Conservation (phyloP, 2,888 invertebrate genomes). For the Melipona bicolor region DNA sequence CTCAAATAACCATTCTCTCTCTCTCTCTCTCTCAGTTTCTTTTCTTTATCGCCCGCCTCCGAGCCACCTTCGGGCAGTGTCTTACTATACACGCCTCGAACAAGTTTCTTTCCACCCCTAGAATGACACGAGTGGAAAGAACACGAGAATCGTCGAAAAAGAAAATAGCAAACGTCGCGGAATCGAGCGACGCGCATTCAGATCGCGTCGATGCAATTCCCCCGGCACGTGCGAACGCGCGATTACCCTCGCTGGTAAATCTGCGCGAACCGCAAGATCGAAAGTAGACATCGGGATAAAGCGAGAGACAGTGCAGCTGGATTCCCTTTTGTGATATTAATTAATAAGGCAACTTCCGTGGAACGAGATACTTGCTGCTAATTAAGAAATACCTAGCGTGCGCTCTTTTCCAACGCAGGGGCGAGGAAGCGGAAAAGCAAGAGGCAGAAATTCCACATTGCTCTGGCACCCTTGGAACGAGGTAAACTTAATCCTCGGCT, state of each 20-base stretch:
- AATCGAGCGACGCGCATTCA: conserved; percentile 1
- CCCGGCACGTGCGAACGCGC: background rate
- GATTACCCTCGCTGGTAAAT: background rate
- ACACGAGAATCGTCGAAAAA: background rate
- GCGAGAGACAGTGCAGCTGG: conserved; percentile 19
- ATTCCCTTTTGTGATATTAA: conserved; percentile 69
- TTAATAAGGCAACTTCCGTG: conserved; percentile 71
- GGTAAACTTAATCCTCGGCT: conserved; percentile 75
- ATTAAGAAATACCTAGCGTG: conserved; percentile 76
- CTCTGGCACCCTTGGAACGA: conserved; percentile 73
- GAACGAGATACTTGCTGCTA: conserved; percentile 72
- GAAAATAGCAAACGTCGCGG: background rate
- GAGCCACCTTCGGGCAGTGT: conserved; percentile 24
- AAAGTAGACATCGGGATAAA: background rate
- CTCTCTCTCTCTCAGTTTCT: conserved; percentile 47
- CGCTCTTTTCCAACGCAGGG: conserved; percentile 65
- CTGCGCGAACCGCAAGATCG: background rate
- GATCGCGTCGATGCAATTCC: background rate
- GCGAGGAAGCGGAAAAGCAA: conserved; percentile 74
- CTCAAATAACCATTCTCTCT: conserved; percentile 58
- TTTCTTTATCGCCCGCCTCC: conserved; percentile 41
- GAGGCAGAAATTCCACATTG: conserved; percentile 74
- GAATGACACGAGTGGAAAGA: conserved; percentile 3
- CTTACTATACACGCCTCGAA: conserved; percentile 48
- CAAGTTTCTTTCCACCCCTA: conserved; percentile 40